Percentiles rank a stretch among this genome's conserved stretches.
Conservation (phyloP, 2,888 invertebrate genomes). For the Lysandra coridon region DNA sequence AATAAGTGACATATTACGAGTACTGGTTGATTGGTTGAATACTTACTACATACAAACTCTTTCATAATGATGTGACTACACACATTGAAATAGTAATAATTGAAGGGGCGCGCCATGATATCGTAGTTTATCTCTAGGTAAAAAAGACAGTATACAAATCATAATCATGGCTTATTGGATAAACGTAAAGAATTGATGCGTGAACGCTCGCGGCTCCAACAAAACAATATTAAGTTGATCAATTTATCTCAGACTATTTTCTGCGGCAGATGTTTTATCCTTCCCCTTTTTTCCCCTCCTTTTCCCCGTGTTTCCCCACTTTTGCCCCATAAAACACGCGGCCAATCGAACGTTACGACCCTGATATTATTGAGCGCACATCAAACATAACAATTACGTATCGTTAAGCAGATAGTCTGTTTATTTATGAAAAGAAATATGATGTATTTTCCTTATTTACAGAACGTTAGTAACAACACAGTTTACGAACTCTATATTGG, state of each 20-base stretch:
- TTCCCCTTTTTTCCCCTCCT: not conserved
- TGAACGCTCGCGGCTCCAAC: not conserved
- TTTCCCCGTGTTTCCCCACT: not conserved
- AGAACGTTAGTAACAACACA: not conserved
- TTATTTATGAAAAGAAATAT: not conserved
- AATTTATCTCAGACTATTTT: conserved; percentile 8
- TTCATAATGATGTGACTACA: too few relatives aligned
- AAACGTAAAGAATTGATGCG: not conserved
- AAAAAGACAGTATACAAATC: not conserved
- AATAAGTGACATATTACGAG: too few relatives aligned
- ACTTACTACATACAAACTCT: too few relatives aligned
- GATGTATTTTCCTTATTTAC: too few relatives aligned
- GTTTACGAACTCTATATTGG: too few relatives aligned
- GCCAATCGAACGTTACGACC: conserved; percentile 24
- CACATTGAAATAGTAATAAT: too few relatives aligned
- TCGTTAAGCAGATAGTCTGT: not conserved
- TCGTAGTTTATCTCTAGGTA: not conserved
- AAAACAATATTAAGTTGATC: conserved; percentile 15
- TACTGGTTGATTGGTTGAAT: too few relatives aligned
- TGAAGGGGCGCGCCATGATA: too few relatives aligned
- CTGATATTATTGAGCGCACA: conserved; percentile 25
- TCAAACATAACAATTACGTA: conserved; percentile 17
- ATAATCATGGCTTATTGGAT: not conserved
- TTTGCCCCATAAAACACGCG: conserved; percentile 1
- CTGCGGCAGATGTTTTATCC: conserved; percentile 18